Evolutionary conservation across 2,888 invertebrate genomes (phyloP).

Genomic region (Amiota mariae): DNA sequence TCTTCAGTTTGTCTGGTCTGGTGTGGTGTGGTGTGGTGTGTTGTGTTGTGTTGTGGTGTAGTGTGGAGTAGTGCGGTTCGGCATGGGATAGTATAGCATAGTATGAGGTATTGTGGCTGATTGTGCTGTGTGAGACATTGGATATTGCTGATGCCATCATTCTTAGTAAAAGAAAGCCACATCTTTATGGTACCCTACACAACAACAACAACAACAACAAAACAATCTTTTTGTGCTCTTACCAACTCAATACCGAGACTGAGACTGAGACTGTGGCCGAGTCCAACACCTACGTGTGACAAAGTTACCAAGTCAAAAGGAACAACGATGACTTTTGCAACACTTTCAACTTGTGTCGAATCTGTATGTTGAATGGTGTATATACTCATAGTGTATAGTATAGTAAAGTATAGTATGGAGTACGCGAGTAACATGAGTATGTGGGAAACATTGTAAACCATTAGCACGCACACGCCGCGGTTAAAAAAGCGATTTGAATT

Average conservation of each 20-base stretch:
- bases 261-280: not conserved
- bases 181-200: conserved; percentile 27
- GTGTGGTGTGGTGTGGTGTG: no score
- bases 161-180: conserved; percentile 63
- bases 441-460: conserved; percentile 64
- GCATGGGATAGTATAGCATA: not conserved
- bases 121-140: conserved; percentile 27
- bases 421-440: conserved; percentile 53
- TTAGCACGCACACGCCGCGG: conserved; percentile 59
- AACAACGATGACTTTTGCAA: conserved; percentile 49
- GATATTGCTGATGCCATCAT: conserved; percentile 56
- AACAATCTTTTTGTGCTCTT: no score
- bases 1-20: no score
- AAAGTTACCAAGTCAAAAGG: conserved; percentile 43
- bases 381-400: not conserved
- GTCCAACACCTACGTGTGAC: conserved; percentile 56
- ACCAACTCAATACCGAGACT: no score
- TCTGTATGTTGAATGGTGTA: conserved; percentile 8
- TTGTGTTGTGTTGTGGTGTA: no score
- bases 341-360: conserved; percentile 56
- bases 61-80: no score
- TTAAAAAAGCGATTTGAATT: conserved; percentile 22
- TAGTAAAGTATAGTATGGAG: not conserved
- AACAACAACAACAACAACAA: not conserved
- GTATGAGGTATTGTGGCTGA: conserved; percentile 11